Base-by-base conservation (phyloP, 2,888 invertebrate species). In the Tridacna gigas region DNA sequence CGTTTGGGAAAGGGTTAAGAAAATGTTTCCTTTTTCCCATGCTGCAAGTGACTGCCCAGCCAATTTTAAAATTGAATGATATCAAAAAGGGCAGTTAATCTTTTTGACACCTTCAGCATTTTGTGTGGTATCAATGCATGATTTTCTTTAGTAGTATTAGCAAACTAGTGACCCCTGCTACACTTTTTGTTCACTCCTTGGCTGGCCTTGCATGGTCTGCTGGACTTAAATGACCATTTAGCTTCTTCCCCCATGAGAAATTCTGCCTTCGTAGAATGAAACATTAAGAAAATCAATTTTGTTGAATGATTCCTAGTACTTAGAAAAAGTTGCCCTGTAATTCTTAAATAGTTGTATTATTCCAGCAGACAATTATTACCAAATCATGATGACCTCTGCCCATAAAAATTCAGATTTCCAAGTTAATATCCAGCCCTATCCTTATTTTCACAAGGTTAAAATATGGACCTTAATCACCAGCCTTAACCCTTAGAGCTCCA, bases 81-180 rank as follows among this genome's bases (percentile, higher is more conserved):
- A 71, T 71, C 51, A 71, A 71, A 71, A 48, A 71, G 71, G 47
- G n/a, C 51, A 51, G 71, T 71, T 71, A 71, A 71, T 71, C 71
- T 71, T 71, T 71, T 71, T 51, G 71, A 71, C 51, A 71, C 51
- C 51, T 71, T 71, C 51, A 22, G 26, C 45, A 71, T 51, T 71
- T 71, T 48, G 22, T 51, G 0, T 12, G 25, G 25, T 71, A 71
- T 71, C 51, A 71, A 71, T 71, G 71, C 25, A 13, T 26, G 71
- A 51, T 51, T 48, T 71, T 51, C 2, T 22, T 25, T 9, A 22
- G 22, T 63, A n/a, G 15, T 13, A 48, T 26, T 20, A 26, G 71
- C 71, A 22, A 45, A 12, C 47, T 7, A 25, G 18, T 71, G 71
- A 71, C 71, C 71, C 71, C 71, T 71, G 71, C 51, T 71, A 26